Base-by-base conservation (phyloP, 2,113 vertebrate species). In the Malurus elegans region DNA sequence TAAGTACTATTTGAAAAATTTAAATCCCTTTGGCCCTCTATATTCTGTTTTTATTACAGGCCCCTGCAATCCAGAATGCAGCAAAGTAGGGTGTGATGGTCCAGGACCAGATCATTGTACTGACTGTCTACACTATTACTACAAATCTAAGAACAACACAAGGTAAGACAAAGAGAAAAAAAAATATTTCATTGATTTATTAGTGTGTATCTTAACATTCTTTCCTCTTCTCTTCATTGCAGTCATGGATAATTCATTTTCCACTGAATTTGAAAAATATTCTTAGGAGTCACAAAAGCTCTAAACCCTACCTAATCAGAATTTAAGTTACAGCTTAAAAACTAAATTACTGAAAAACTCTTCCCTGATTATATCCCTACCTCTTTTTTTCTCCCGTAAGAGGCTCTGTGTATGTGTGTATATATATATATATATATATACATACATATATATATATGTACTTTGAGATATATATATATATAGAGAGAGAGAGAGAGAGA, bases 71-170 rank as follows among this genome's bases (percentile, higher is more conserved):
- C 96, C 98, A 57, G 99, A 99, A 95, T 99, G 99, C 96, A 99
- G 98, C 75, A 99, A 99, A 89, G 98, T 99, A 14, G 99, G 99
- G 56, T 99, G 99, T 92, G 99, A 99, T 54, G 99, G 99, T 5
- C 99, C 99, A 4, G 99, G 99, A 91, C 99, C 99, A 31, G 99
- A 99, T 86, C 99, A 99, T 91, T 99, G 99, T 97, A 99, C 94
- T 93, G 99, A 99, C 96, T 99, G 99, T 92, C 97, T 99, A 40
- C 99, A 99, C 92, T 99, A 98, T 95, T 99, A 99, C 98, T 99
- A 99, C 94, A 99, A 99, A 98, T 99, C 99, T 95, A 99, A 99
- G 97, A 99, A 99, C 96, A 99, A 99, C 90, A 99, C 99, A 89
- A 98, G 99, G 99, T 99, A 96, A 92, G 90, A 74, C 25, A 14